A percentile compares a stretch with the other conserved stretches of the same genome.
These are phyloP conservation scores for Diploscapter pachys DNA, from an alignment of 1,140 invertebrate genomes.

Conservation along the genomic window DNA sequence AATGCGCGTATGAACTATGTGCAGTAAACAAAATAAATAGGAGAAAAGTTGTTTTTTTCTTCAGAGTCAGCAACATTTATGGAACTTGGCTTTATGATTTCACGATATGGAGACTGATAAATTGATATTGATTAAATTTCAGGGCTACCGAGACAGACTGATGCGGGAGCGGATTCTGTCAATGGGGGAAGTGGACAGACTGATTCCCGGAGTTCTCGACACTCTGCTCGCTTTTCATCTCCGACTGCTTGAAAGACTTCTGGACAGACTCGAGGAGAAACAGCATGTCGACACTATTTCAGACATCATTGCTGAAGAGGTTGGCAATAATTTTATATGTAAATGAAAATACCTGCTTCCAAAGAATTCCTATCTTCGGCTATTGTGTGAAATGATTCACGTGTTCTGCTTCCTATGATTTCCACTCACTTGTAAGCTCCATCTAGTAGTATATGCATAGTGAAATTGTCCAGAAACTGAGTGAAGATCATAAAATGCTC, in stretches of 20 bases:
- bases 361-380: too few relatives aligned
- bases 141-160: constrained; percentile 31
- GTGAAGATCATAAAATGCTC: too few relatives aligned
- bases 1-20: too few relatives aligned
- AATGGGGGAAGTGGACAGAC: constrained; percentile 16
- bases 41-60: not conserved
- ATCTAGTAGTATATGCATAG: too few relatives aligned
- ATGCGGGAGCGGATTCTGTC: constrained; percentile 19
- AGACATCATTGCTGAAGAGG: constrained; percentile 27
- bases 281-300: constrained; percentile 28
- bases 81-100: not conserved
- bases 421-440: too few relatives aligned
- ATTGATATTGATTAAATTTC: not conserved
- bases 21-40: too few relatives aligned
- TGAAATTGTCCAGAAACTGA: too few relatives aligned
- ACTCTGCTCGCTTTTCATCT: constrained; percentile 29
- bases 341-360: too few relatives aligned
- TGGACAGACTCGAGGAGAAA: constrained; percentile 7
- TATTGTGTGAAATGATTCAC: too few relatives aligned
- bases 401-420: too few relatives aligned
- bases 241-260: constrained; percentile 18
- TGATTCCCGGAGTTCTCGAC: constrained; percentile 34
- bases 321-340: constrained; percentile 1
- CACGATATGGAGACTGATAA: not conserved
- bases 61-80: not conserved